Base-by-base conservation (phyloP, 2,113 vertebrate species). In the Leptocoma aspasia region DNA sequence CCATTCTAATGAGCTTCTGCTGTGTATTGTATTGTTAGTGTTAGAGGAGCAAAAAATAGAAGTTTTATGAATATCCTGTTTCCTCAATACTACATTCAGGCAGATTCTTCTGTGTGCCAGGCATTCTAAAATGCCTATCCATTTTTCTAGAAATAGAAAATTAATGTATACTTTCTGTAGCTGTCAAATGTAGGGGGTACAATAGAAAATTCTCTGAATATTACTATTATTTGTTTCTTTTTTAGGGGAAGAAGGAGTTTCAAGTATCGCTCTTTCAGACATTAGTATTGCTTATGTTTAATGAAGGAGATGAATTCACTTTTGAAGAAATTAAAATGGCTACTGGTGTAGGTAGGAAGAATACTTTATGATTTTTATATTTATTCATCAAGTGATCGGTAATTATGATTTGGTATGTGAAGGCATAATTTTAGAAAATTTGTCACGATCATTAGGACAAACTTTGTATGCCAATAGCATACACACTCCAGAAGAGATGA, bases 261-360 rank as follows among this genome's bases (percentile, higher is more conserved):
- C 98, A 98, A 79, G 98, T 98, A 35, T 98, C 98, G 0, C 98
- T 98, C 23, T 98, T 98, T 94, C 98, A 98, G 95, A 98, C 98
- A 3, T 86, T 98, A 87, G 98, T 98, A 76, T 95, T 98, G 39
- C 97, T 98, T 64, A 98, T 98, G 98, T 98, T 98, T 96, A 98
- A 98, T 16, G 98, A 98, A 92, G 98, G 98, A 45, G 98, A 98
- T 15, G 98, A 97, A 64, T 98, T 98, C 96, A 96, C 95, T 95
- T 96, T 98, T 28, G 98, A 98, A 96, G 98, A 98, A 42, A 97
- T 98, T 70, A 98, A 96, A 93, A 95, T 98, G 95, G 98, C 98
- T 64, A 98, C 98, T 10, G 98, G 98, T 61, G 94, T 98, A 97
- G 98, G 98, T 98, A 97, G 66, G 97, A 86, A 49, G 18, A 86